phyloP scores from a whole-genome alignment of 2,888 invertebrate genomes.

The Crematogaster levior region DNA sequence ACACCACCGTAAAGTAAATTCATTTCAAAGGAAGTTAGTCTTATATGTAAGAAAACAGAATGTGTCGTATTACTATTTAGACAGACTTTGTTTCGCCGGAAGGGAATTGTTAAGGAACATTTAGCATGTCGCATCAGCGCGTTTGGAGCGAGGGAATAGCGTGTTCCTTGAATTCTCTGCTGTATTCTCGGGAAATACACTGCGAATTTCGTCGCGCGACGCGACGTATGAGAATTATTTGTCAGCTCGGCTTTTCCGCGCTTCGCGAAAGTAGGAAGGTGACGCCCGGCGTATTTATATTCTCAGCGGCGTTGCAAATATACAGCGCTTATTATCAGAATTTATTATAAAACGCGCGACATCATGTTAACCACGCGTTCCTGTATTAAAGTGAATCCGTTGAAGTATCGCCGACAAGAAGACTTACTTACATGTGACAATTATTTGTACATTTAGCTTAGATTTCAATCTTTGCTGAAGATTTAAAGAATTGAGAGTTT shows the following conservation, averaged over 20 bases:
- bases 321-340: conserved; percentile 45
- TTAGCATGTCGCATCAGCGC: conserved; percentile 35
- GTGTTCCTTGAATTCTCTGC: conserved; percentile 33
- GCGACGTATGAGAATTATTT: conserved; percentile 61
- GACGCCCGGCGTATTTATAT: conserved; percentile 48
- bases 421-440: not conserved
- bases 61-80: not conserved
- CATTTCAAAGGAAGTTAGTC: not conserved
- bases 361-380: conserved; percentile 1
- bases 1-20: not conserved
- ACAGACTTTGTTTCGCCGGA: not conserved
- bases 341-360: conserved; percentile 45
- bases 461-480: not conserved
- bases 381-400: conserved; percentile 14
- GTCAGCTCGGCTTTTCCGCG: conserved; percentile 50
- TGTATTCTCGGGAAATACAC: conserved; percentile 37
- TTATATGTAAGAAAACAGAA: not conserved
- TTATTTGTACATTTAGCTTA: not conserved
- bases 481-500: not conserved
- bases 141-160: not conserved
- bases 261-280: conserved; percentile 46
- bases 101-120: conserved; percentile 33
- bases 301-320: conserved; percentile 36
- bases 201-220: conserved; percentile 42
- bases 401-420: not conserved